Evolutionary conservation across 2,797 vertebrate species (phyloP).

Genomic region (Phrynocephalus vlangalii): DNA sequence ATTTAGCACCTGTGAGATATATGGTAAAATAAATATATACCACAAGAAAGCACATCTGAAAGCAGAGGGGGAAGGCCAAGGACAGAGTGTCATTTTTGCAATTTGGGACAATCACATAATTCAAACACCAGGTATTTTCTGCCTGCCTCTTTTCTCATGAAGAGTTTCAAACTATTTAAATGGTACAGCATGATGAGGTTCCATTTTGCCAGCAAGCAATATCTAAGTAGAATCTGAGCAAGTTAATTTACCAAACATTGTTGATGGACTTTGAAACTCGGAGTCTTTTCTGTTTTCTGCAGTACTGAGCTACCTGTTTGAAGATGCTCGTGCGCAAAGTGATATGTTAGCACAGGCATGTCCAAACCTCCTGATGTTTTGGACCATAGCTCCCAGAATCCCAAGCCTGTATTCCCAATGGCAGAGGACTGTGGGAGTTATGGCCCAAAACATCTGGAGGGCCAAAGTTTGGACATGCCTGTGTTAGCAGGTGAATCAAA

Average conservation of each 20-base stretch:
- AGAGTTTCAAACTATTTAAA: background rate
- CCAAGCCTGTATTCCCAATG: too few species aligned
- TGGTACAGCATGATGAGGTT: background rate
- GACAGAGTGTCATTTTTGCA: background rate
- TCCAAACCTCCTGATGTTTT: too few species aligned
- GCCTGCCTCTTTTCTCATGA: background rate
- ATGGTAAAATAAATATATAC: background rate
- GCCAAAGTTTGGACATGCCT: too few species aligned
- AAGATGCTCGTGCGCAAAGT: background rate
- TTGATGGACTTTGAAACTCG: background rate
- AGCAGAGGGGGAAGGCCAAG: background rate
- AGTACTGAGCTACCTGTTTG: background rate
- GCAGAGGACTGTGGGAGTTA: too few species aligned
- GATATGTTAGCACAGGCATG: background rate
- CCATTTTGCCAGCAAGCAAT: background rate
- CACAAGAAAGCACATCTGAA: background rate
- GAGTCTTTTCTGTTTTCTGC: background rate
- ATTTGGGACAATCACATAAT: constrained; percentile 1
- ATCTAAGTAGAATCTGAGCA: too few species aligned
- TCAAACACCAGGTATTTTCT: constrained; percentile 1
- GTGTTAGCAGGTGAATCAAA: background rate
- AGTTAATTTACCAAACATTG: background rate
- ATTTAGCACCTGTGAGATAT: too few species aligned
- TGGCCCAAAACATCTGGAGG: too few species aligned
- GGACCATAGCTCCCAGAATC: too few species aligned